Percentiles rank a stretch among this genome's conserved stretches.
Conservation (phyloP, 2,797 vertebrate genomes). For the Chaetophractus vellerosus region DNA sequence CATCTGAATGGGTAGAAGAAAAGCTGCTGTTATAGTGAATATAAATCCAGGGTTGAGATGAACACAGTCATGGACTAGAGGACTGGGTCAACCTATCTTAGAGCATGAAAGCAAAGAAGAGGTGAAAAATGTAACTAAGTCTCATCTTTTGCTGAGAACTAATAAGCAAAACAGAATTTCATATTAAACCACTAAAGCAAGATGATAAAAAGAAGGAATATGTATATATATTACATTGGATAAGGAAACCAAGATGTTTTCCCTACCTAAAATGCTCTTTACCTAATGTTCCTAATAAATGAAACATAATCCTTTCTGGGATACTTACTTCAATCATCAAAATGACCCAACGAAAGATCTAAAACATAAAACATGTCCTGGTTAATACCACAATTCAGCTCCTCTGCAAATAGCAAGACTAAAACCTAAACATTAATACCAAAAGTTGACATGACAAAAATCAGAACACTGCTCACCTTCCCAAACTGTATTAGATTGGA, state of each 20-base stretch:
- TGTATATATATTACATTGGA: background rate
- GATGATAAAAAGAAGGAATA: constrained; percentile 42
- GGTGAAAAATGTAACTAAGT: constrained; percentile 42
- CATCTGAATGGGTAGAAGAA: constrained; percentile 55
- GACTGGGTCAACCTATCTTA: background rate
- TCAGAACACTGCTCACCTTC: constrained; percentile 10
- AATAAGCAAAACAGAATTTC: constrained; percentile 64
- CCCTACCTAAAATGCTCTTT: constrained; percentile 3
- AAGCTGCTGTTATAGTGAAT: constrained; percentile 47
- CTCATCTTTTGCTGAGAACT: constrained; percentile 32
- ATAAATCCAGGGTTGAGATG: constrained; percentile 54
- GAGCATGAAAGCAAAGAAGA: constrained; percentile 37
- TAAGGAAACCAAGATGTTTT: constrained; percentile 18
- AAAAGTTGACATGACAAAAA: constrained; percentile 1
- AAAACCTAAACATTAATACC: constrained; percentile 37
- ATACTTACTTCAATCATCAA: constrained; percentile 4
- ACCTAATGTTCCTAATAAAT: constrained; percentile 2
- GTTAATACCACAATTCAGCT: constrained; percentile 11
- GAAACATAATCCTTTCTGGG: constrained; percentile 42
- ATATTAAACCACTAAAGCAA: constrained; percentile 51
- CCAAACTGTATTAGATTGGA: background rate
- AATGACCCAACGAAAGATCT: constrained; percentile 12
- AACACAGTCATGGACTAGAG: constrained; percentile 45
- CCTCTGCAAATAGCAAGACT: constrained; percentile 31
- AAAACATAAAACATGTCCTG: background rate